Evolutionary conservation across 1,140 invertebrate genomes (phyloP), one percentile per base, ranked within the genome.

Genomic region (Diachasmimorpha longicaudata): DNA sequence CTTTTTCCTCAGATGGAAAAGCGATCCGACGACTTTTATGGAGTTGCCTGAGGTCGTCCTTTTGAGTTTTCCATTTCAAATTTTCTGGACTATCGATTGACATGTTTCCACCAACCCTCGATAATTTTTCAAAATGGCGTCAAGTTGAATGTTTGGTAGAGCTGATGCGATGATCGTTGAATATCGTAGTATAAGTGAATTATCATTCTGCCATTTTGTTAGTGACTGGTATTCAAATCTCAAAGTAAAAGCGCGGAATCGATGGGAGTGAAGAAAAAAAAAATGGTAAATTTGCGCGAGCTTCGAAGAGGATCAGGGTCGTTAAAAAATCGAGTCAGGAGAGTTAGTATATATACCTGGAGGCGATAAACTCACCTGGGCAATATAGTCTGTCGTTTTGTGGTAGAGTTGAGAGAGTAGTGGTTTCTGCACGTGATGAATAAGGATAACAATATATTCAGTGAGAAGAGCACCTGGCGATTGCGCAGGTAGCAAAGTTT

Each of bases 401-500:
- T 52, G 48, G 48, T 52, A 14, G 48, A 52, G 3, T 1, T 52
- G 48, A 52, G 48, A 52, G 48, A 9, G 9, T 14, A 52, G 48
- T 9, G 48, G 48, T 52, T 2, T n/a, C 9, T 52, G 48, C 48
- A 16, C 6, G 9, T 46, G 46, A 25, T 48, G 46, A 48, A 58
- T 66, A 37, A 58, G 16, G 42, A 58, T 16, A 37, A 14, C 44
- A 31, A 71, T 25, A 71, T 48, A 19, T 36, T 16, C 11, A 48
- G 39, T 52, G 13, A 25, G 13, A 52, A 42, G 39, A 46, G 48
- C 70, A 72, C 48, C 70, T 72, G 70, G 70, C 70, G 52, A 72
- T 72, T 72, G 70, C 44, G 69, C 70, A 72, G 70, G 70, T 72
- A 72, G 70, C 46, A 9, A 70, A 48, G n/a, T 52, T 72, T 72